phyloP scores from a whole-genome alignment of 2,888 invertebrate genomes.

The Lomographa bimaculata region DNA sequence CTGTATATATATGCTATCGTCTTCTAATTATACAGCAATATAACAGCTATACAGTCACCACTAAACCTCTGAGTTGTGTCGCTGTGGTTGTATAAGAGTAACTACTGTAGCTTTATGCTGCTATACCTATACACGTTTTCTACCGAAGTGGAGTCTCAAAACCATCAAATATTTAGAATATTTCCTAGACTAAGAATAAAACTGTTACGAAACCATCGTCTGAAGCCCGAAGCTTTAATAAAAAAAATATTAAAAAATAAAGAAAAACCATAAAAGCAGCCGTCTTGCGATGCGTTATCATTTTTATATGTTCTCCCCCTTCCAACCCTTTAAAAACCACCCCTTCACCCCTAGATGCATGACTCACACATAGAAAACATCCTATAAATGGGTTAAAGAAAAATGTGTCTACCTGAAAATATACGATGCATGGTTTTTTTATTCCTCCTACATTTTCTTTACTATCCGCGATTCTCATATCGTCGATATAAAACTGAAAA shows the following conservation, averaged over 20 bases:
- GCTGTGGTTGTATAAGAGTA: too few relatives aligned
- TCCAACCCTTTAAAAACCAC: slow-evolving; percentile 48
- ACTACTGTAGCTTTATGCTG: too few relatives aligned
- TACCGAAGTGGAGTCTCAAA: too few relatives aligned
- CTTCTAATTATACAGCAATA: too few relatives aligned
- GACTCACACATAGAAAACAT: slow-evolving; percentile 64
- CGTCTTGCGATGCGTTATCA: slow-evolving; percentile 84
- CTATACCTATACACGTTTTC: too few relatives aligned
- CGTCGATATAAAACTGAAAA: slow-evolving; percentile 84
- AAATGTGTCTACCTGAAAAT: slow-evolving; percentile 84
- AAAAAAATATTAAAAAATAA: slow-evolving; percentile 80
- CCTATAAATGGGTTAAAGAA: slow-evolving; percentile 83
- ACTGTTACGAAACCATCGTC: slow-evolving; percentile 24
- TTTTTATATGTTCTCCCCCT: slow-evolving; percentile 77
- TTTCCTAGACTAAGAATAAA: slow-evolving; percentile 28
- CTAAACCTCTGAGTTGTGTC: too few relatives aligned
- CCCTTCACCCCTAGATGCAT: slow-evolving; percentile 55
- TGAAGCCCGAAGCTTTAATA: slow-evolving; percentile 53
- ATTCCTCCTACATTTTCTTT: slow-evolving; percentile 80
- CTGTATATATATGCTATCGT: too few relatives aligned
- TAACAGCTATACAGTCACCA: too few relatives aligned
- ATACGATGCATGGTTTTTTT: slow-evolving; percentile 81
- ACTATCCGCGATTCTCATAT: slow-evolving; percentile 83
- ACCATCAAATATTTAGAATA: slow-evolving; percentile 20
- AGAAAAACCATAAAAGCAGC: slow-evolving; percentile 82